Conservation (phyloP, 2,797 vertebrate genomes). For the Gila robusta region DNA sequence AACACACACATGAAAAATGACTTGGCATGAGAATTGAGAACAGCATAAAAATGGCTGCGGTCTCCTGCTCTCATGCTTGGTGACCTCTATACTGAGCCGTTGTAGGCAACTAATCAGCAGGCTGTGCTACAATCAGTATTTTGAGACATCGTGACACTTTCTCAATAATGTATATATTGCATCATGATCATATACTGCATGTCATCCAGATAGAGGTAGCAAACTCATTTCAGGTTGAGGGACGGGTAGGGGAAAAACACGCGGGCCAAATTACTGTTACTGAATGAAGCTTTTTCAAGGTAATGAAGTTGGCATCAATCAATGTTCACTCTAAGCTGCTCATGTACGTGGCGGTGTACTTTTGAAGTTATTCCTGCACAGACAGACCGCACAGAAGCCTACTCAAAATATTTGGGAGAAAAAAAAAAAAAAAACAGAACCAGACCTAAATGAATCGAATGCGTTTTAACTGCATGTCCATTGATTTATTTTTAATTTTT, state of each 20-base stretch:
- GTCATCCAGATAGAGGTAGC: conserved; percentile 7
- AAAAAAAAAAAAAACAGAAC: not conserved
- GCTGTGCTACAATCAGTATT: conserved; percentile 12
- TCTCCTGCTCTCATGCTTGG: not conserved
- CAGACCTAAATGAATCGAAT: not conserved
- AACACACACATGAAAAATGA: conserved; percentile 49
- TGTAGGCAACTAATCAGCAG: conserved; percentile 24
- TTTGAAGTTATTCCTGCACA: not conserved
- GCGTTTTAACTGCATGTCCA: not conserved
- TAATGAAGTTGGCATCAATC: conserved; percentile 33
- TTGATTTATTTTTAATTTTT: not conserved
- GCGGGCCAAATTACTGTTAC: not conserved
- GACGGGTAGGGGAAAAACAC: not conserved
- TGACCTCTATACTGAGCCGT: conserved; percentile 6
- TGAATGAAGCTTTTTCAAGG: conserved; percentile 13
- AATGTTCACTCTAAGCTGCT: conserved; percentile 12
- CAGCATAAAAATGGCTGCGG: not conserved
- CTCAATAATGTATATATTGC: conserved; percentile 37
- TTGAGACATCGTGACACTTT: conserved; percentile 18
- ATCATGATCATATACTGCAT: not conserved
- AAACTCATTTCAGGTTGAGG: conserved; percentile 12
- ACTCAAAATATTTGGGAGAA: not conserved
- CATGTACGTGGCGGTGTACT: not conserved
- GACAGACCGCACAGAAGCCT: not conserved
- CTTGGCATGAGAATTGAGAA: conserved; percentile 39